phyloP scores from a whole-genome alignment of 2,113 vertebrate species.

The Leucosticte australis region DNA sequence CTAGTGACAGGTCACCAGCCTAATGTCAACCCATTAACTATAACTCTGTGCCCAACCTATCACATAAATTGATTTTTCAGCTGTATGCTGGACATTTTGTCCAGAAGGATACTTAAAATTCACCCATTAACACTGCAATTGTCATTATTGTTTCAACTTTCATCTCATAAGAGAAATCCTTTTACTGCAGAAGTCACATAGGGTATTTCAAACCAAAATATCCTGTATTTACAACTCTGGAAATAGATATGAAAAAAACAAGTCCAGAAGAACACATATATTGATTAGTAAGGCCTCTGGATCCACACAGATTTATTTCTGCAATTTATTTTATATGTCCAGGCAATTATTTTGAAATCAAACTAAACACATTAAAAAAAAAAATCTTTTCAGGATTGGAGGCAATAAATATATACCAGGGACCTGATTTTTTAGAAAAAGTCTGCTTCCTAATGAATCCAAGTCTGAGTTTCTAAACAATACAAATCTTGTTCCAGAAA shows the following conservation, averaged over 20 bases:
- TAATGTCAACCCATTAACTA: neutral
- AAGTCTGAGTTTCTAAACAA: neutral
- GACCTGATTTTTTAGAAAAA: neutral
- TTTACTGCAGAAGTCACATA: neutral
- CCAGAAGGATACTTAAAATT: neutral
- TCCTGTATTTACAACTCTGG: neutral
- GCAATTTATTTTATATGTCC: neutral
- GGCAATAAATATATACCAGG: neutral
- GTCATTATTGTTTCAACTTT: neutral
- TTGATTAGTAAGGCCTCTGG: conserved; percentile 1
- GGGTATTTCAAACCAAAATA: neutral
- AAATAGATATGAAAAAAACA: neutral
- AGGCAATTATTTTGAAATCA: conserved; percentile 13
- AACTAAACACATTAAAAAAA: neutral
- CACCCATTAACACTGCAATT: neutral
- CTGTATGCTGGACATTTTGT: neutral
- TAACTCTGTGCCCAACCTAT: neutral
- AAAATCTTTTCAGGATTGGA: neutral
- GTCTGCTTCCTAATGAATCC: neutral
- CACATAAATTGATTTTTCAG: neutral
- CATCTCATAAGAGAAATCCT: neutral
- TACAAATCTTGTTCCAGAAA: neutral
- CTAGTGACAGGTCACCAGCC: neutral
- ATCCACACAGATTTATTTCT: neutral
- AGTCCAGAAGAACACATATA: neutral